A percentile compares a stretch with the other conserved stretches of the same genome.
These are phyloP conservation scores for Neelides folsomi DNA, from an alignment of 2,888 invertebrate genomes.

Conservation along the genomic window DNA sequence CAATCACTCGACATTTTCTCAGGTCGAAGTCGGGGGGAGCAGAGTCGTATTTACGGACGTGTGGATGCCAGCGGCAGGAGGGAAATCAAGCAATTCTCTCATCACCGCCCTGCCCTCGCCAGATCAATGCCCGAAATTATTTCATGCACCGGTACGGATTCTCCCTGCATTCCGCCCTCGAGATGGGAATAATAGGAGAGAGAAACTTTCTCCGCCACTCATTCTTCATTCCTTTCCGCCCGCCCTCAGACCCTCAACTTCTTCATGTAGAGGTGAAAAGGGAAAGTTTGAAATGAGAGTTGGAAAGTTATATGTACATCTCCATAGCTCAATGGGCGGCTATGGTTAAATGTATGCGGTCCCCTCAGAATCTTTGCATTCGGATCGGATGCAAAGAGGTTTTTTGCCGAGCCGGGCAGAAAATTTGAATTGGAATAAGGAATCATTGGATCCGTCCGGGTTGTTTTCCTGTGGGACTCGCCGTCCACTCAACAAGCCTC, in stretches of 20 bases:
- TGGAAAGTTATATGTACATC: too few species aligned
- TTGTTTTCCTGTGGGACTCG: conserved; percentile 12
- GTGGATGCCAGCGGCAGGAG: neutral
- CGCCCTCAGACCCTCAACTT: too few species aligned
- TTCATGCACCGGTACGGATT: too few species aligned
- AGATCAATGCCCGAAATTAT: neutral
- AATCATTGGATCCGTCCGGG: conserved; percentile 8
- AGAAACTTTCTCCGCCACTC: too few species aligned
- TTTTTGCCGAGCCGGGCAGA: conserved; percentile 19
- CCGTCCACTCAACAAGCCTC: conserved; percentile 1
- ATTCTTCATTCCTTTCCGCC: too few species aligned
- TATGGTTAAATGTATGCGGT: too few species aligned
- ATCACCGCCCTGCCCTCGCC: neutral
- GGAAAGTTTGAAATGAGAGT: too few species aligned
- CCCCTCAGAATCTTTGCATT: neutral
- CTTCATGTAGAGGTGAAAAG: too few species aligned
- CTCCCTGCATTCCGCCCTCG: too few species aligned
- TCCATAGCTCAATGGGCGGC: too few species aligned
- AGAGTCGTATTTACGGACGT: neutral
- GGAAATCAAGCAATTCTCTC: neutral
- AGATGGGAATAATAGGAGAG: too few species aligned
- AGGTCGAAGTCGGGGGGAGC: conserved; percentile 2
- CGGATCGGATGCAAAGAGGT: conserved; percentile 10
- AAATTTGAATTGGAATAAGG: conserved; percentile 22
- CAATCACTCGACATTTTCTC: conserved; percentile 21